Percentiles rank a stretch among this genome's conserved stretches.
These are phyloP conservation scores for Tetraodon nigroviridis DNA, from an alignment of 2,113 vertebrate genomes.

Conservation along the genomic window DNA sequence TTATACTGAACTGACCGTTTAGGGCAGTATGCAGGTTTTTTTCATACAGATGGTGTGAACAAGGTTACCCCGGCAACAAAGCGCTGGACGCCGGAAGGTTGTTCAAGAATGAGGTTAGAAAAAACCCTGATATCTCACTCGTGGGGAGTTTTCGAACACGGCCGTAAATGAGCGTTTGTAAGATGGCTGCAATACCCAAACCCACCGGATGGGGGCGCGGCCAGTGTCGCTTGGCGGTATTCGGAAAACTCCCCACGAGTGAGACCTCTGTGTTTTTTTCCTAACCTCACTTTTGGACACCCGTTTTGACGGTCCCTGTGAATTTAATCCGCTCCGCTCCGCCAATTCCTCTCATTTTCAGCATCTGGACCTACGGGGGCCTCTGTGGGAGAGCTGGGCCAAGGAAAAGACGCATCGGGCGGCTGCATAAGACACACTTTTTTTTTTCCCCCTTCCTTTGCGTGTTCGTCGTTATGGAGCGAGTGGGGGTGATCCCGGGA, in stretches of 20 bases:
- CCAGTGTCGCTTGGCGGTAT: background rate
- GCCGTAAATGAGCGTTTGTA: background rate
- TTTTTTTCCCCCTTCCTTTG: conserved; percentile 9
- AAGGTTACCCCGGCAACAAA: too few relatives aligned
- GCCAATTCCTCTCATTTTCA: conserved; percentile 39
- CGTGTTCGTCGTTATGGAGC: background rate
- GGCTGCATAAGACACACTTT: background rate
- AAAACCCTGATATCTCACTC: too few relatives aligned
- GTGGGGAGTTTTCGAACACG: too few relatives aligned
- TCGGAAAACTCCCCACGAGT: conserved; percentile 15
- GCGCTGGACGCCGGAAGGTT: too few relatives aligned
- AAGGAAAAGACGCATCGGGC: background rate
- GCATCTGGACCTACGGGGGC: conserved; percentile 6
- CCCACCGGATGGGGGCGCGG: conserved; percentile 23
- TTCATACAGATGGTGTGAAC: too few relatives aligned
- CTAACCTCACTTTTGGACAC: conserved; percentile 29
- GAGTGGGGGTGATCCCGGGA: background rate
- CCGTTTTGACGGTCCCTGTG: conserved; percentile 59
- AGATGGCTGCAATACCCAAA: too few relatives aligned
- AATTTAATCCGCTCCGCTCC: conserved; percentile 52
- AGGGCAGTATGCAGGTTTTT: too few relatives aligned
- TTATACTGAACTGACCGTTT: too few relatives aligned
- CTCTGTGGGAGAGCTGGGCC: background rate
- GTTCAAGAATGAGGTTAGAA: too few relatives aligned
- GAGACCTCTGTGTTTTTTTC: conserved; percentile 13